These are phyloP conservation scores for Melieria picta DNA, from an alignment of 2,888 invertebrate genomes.

Conservation along the genomic window DNA sequence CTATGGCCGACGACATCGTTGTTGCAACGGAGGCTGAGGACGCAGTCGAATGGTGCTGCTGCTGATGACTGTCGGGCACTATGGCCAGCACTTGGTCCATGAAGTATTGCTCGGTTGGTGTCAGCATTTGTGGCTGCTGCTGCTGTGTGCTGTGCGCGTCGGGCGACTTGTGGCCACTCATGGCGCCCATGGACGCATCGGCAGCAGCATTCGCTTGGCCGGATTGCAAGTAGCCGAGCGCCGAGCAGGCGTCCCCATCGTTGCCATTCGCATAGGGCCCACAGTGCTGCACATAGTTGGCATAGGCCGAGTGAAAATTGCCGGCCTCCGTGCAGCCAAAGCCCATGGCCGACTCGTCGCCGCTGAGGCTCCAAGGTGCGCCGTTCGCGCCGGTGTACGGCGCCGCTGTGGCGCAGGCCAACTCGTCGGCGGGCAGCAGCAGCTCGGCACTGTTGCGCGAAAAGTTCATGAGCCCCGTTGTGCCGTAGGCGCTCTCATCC, in stretches of 20 bases:
- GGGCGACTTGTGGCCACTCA: background rate
- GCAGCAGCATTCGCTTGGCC: conserved; percentile 36
- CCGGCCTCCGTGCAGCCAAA: too few species aligned
- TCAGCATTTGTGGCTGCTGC: conserved; percentile 49
- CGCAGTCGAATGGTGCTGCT: conserved; percentile 26
- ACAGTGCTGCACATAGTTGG: background rate
- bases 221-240: conserved; percentile 58
- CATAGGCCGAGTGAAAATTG: background rate
- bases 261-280: background rate
- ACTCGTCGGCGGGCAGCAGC: conserved; percentile 11
- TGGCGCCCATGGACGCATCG: background rate
- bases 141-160: conserved; percentile 27
- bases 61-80: conserved; percentile 43
- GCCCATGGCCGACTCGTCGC: too few species aligned
- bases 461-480: conserved; percentile 27
- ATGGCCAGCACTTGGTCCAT: conserved; percentile 62
- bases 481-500: conserved; percentile 39
- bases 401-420: background rate
- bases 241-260: conserved; percentile 33
- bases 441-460: conserved; percentile 12
- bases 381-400: background rate
- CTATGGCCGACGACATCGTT: conserved; percentile 24
- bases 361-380: too few species aligned
- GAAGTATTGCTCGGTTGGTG: conserved; percentile 66
- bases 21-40: conserved; percentile 19